A percentile compares a stretch with the other conserved stretches of the same genome.
phyloP scores from a whole-genome alignment of 2,888 invertebrate species.

The Leptinotarsa tumamoca region DNA sequence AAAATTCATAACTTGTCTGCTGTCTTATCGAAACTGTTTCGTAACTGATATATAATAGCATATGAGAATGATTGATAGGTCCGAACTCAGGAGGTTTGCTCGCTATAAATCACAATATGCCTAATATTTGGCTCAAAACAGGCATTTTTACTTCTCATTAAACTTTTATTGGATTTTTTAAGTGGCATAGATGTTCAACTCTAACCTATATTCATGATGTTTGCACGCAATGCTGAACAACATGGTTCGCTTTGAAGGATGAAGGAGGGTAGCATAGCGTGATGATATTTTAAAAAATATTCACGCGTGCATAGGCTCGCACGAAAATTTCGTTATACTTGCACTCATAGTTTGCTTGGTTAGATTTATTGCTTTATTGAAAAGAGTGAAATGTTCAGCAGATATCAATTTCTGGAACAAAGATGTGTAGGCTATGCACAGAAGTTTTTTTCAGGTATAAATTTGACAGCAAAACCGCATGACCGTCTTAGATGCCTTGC shows the following conservation, averaged over 20 bases:
- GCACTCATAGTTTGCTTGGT: not conserved
- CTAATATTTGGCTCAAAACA: conserved; percentile 32
- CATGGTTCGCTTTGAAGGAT: not conserved
- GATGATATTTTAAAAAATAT: conserved; percentile 3
- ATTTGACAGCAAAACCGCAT: too few species aligned
- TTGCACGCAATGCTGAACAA: conserved; percentile 34
- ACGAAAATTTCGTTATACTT: not conserved
- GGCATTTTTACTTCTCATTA: conserved; percentile 41
- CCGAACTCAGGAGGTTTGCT: not conserved
- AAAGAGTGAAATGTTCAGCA: too few species aligned
- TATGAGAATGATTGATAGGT: not conserved
- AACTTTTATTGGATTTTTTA: conserved; percentile 42
- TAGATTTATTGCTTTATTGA: too few species aligned
- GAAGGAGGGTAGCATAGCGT: not conserved
- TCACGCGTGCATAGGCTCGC: not conserved
- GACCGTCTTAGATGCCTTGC: too few species aligned
- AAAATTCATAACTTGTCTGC: too few species aligned
- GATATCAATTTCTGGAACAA: too few species aligned
- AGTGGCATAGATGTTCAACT: conserved; percentile 44
- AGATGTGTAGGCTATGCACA: too few species aligned
- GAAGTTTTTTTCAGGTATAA: too few species aligned
- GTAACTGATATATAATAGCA: not conserved
- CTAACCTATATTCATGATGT: conserved; percentile 42
- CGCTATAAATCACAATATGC: conserved; percentile 34
- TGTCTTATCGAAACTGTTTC: not conserved